A percentile compares a stretch with the other conserved stretches of the same genome.
Evolutionary conservation across 2,888 invertebrate species (phyloP).

Genomic region (Tachina grossa): DNA sequence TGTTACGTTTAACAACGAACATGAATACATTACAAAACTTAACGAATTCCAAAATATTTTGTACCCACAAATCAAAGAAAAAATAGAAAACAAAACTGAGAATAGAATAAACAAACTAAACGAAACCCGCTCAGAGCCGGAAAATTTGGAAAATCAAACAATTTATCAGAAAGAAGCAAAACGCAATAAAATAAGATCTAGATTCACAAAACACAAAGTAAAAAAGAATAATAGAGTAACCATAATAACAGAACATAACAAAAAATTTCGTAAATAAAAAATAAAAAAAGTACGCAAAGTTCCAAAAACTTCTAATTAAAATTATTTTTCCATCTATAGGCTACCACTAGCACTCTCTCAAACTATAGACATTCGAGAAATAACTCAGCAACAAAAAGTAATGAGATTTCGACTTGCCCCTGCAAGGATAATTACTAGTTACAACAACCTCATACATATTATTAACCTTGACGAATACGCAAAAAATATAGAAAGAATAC

Average conservation of each 20-base stretch:
- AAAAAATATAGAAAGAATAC: too few relatives aligned
- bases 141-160: slow-evolving; percentile 8
- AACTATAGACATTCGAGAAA: slow-evolving; percentile 7
- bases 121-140: background rate
- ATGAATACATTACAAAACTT: slow-evolving; percentile 35
- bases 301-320: slow-evolving; percentile 1
- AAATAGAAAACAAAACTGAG: background rate
- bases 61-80: background rate
- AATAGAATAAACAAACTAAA: slow-evolving; percentile 22
- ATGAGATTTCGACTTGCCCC: slow-evolving; percentile 15
- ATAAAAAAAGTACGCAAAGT: slow-evolving; percentile 14
- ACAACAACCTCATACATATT: background rate
- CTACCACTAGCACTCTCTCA: slow-evolving; percentile 9
- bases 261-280: slow-evolving; percentile 25
- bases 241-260: too few relatives aligned
- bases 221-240: slow-evolving; percentile 1
- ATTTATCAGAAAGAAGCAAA: background rate
- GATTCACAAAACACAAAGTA: slow-evolving; percentile 8
- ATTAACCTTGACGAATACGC: too few relatives aligned
- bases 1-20: background rate
- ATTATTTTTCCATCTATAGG: background rate
- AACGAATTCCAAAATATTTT: slow-evolving; percentile 29
- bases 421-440: slow-evolving; percentile 15
- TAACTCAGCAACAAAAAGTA: slow-evolving; percentile 10
- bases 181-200: slow-evolving; percentile 1